These are phyloP conservation scores for Euphydryas editha DNA, from an alignment of 2,888 invertebrate genomes.

Conservation along the genomic window DNA sequence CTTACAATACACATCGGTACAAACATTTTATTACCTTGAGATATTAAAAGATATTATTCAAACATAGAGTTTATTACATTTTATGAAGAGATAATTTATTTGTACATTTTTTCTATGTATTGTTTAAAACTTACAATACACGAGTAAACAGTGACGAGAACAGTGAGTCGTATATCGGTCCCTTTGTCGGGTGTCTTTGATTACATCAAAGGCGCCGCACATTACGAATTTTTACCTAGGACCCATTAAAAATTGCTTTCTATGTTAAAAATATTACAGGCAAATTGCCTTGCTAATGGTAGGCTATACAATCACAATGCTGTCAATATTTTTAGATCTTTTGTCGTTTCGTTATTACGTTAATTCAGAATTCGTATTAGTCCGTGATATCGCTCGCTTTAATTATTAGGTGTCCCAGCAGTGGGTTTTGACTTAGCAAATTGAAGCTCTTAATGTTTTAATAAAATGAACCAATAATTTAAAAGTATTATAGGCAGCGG, in stretches of 20 bases:
- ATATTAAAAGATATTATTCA: too few species aligned
- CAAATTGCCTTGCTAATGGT: constrained; percentile 57
- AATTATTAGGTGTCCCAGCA: not conserved
- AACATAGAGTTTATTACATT: constrained; percentile 7
- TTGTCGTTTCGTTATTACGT: constrained; percentile 11
- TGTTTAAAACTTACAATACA: constrained; percentile 24
- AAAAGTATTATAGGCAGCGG: too few species aligned
- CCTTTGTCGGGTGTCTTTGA: constrained; percentile 75
- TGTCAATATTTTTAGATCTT: constrained; percentile 11
- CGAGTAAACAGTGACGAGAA: constrained; percentile 32
- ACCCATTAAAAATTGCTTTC: constrained; percentile 66
- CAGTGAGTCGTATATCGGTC: constrained; percentile 51
- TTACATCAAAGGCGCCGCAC: constrained; percentile 68
- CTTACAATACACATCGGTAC: too few species aligned
- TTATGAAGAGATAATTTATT: not conserved
- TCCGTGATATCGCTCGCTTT: not conserved
- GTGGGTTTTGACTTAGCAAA: not conserved
- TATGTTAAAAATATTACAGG: constrained; percentile 60
- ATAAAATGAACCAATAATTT: too few species aligned
- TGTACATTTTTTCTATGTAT: not conserved
- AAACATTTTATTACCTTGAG: too few species aligned
- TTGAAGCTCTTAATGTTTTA: not conserved
- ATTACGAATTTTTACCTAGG: constrained; percentile 60
- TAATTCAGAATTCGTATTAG: constrained; percentile 1
- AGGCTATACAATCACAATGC: constrained; percentile 37